Percentiles rank a stretch among this genome's conserved stretches.
Evolutionary conservation across 2,113 vertebrate genomes (phyloP).

Genomic region (Odontesthes bonariensis): DNA sequence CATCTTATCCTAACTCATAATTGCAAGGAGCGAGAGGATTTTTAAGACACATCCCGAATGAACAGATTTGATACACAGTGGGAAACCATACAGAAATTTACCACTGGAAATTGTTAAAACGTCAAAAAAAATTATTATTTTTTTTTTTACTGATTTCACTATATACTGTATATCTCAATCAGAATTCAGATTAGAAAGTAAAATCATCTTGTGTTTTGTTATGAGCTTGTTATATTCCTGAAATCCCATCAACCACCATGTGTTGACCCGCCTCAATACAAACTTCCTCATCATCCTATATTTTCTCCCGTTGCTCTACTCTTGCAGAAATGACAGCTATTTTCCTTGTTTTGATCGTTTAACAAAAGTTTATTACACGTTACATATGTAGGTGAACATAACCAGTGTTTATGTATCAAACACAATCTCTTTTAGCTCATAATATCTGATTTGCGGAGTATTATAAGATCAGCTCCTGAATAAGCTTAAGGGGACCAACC

Average conservation of each 20-base stretch:
- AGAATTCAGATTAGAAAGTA: too few relatives aligned
- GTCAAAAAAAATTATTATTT: too few relatives aligned
- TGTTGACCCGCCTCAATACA: too few relatives aligned
- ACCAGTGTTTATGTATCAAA: constrained; percentile 50
- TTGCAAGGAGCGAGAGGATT: not conserved
- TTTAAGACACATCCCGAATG: not conserved
- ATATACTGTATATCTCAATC: too few relatives aligned
- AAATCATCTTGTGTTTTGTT: too few relatives aligned
- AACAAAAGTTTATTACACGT: constrained; percentile 1
- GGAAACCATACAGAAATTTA: not conserved
- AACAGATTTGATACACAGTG: not conserved
- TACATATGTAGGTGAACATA: constrained; percentile 24
- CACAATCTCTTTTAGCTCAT: constrained; percentile 56
- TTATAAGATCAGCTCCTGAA: constrained; percentile 56
- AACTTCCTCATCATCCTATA: too few relatives aligned
- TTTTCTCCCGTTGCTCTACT: not conserved
- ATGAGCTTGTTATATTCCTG: too few relatives aligned
- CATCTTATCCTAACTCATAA: constrained; percentile 11
- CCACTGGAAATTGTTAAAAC: too few relatives aligned
- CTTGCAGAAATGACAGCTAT: constrained; percentile 10
- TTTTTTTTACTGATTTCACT: too few relatives aligned
- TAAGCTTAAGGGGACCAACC: constrained; percentile 32
- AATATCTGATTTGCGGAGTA: constrained; percentile 39
- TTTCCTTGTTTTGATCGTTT: constrained; percentile 36
- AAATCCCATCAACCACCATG: too few relatives aligned